Evolutionary conservation across 2,888 invertebrate species (phyloP).

Genomic region (Volucella zonaria): DNA sequence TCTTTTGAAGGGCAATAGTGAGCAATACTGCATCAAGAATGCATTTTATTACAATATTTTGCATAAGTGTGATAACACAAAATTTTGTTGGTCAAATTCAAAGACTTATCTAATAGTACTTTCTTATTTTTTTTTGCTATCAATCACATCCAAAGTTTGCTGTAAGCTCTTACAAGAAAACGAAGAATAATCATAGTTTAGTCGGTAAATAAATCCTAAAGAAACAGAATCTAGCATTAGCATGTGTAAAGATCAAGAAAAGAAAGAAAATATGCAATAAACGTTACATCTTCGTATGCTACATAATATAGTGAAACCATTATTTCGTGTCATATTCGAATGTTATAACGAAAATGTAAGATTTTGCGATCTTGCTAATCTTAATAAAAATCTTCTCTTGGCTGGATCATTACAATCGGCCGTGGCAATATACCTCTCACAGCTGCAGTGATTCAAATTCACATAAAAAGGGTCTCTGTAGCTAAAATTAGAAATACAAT

Average conservation of each 20-base stretch:
- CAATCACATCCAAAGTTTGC: too few species aligned
- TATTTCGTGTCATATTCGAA: constrained; percentile 24
- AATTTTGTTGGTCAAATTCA: not conserved
- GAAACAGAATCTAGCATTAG: constrained; percentile 56
- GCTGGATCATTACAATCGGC: constrained; percentile 40
- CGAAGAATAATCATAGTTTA: constrained; percentile 61
- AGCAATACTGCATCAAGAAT: constrained; percentile 50
- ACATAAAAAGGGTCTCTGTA: constrained; percentile 49
- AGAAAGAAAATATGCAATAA: constrained; percentile 47
- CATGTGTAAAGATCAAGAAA: constrained; percentile 47
- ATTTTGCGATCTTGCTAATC: constrained; percentile 29
- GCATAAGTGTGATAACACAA: constrained; percentile 39
- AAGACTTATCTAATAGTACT: too few species aligned
- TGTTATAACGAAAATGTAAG: constrained; percentile 29
- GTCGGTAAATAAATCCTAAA: constrained; percentile 55
- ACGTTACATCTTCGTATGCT: constrained; percentile 33
- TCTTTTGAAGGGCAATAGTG: too few species aligned
- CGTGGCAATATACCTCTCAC: constrained; percentile 65
- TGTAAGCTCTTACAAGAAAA: not conserved
- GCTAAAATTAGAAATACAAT: constrained; percentile 24
- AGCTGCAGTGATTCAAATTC: constrained; percentile 45
- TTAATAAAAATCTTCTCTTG: constrained; percentile 31
- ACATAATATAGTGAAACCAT: constrained; percentile 21
- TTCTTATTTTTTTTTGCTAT: too few species aligned
- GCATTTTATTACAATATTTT: constrained; percentile 40